Base-by-base conservation (phyloP, 2,797 vertebrate species). In the Scyliorhinus canicula region DNA sequence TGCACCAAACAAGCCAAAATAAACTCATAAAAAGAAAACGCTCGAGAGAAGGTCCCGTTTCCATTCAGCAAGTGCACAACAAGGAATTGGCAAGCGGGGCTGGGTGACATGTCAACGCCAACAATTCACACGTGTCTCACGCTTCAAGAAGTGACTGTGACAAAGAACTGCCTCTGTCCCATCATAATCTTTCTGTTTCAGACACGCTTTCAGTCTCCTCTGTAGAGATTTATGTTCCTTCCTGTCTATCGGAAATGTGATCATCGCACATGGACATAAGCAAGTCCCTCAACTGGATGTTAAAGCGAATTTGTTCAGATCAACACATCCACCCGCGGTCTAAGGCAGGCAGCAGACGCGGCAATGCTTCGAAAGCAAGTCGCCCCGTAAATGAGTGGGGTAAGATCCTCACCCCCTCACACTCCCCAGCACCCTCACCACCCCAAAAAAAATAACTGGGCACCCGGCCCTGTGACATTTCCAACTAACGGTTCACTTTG, bases 1-100 rank as follows among this genome's bases (percentile, higher is more conserved):
- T 98, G 97, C 96, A 96, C 96, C 84, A 96, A 96, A 96, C 96
- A 96, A 96, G 98, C 98, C 98, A 98, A 98, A 97, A 97, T 97
- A 98, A 98, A 98, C 97, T 98, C 96, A 88, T 97, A 97, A 97
- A 96, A n/a, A n/a, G 47, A 93, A 96, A 96, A 96, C 97, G 97
- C 97, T 97, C 97, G 97, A 97, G 97, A 98, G 97, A 97, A 97
- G 97, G 97, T 97, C 97, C 97, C 67, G 95, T 97, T 97, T 97
- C 97, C 95, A 4, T 96, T 95, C 95, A 40, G 96, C 97, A 97
- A 97, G 97, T 97, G 97, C 95, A 95, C 97, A 97, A 95, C 90
- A 95, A 96, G 97, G 97, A 96, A 95, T 95, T 28, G 44, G 71
- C 95, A 93, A 47, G 63, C 95, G 90, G 52, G 84, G 57, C 67